Conservation (phyloP, 2,113 vertebrate genomes). For the Phrynocephalus versicolor region DNA sequence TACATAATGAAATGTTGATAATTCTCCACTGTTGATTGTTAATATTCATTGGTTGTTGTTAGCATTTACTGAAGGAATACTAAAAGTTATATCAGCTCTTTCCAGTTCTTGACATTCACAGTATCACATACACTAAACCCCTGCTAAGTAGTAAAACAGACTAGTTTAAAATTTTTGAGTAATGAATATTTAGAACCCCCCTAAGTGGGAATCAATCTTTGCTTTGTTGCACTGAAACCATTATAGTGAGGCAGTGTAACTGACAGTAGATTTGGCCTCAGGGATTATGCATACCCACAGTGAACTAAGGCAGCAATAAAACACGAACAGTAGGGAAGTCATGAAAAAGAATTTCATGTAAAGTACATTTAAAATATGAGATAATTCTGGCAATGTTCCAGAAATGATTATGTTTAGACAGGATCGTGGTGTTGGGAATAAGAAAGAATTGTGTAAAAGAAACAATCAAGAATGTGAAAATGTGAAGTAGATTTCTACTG, state of each 20-base stretch:
- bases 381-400: constrained; percentile 34
- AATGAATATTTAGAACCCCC: constrained; percentile 34
- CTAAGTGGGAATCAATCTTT: constrained; percentile 13
- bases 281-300: constrained; percentile 31
- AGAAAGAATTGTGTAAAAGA: constrained; percentile 45
- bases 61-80: neutral
- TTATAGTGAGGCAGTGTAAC: constrained; percentile 24
- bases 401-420: constrained; percentile 27
- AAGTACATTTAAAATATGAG: constrained; percentile 41
- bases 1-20: neutral
- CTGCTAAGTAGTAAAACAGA: constrained; percentile 30
- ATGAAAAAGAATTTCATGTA: constrained; percentile 53
- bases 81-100: neutral
- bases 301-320: constrained; percentile 33
- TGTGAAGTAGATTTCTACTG: constrained; percentile 34
- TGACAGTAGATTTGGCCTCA: constrained; percentile 32
- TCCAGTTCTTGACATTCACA: neutral
- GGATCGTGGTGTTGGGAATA: constrained; percentile 19
- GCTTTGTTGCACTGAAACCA: constrained; percentile 14
- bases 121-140: constrained; percentile 11
- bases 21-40: neutral
- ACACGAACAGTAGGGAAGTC: constrained; percentile 39
- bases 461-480: constrained; percentile 41
- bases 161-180: constrained; percentile 28
- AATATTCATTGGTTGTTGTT: neutral